Base-by-base conservation (phyloP, 2,888 invertebrate genomes). In the Galeruca laticollis region DNA sequence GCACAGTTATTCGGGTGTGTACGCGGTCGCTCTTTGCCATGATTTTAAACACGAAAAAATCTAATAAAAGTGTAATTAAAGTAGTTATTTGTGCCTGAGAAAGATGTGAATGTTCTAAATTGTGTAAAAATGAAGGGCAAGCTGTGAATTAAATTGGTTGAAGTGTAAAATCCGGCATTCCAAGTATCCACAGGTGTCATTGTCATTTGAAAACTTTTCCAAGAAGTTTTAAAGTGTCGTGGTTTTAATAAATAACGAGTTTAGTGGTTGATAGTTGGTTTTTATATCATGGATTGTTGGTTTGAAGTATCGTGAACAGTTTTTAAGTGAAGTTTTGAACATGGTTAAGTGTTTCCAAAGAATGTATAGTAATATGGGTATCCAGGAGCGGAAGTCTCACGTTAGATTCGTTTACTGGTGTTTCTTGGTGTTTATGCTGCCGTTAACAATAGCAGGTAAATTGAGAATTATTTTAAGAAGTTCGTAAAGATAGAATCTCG, bases 161-260 rank as follows among this genome's bases (percentile, higher is more conserved):
- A 4, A 37, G 63, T 63, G 63, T 63, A 15, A 59, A 54, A 37
- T 66, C 65, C 66, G 66, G 59, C 35, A 13, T 35, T 56, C 33
- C 65, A 68, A 70, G 73, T 75, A 76, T 76, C 78, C 76, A 78
- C 78, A 78, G 78, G 78, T 78, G 78, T 75, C 75, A 71, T 72
- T 62, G 37, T 72, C 40, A 37, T 33, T 47, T 37, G 21, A 54
- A 59, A 71, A 62, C 60, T 72, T 76, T 76, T 71, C 61, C 56
- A 52, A 31, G 43, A 60, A 67, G 63, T 73, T 69, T 68, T 59
- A 60, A 67, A 68, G 69, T 70, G 67, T 18, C 61, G 65, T 69
- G 61, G 49, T 62, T 69, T 43, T 51, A 70, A 68, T 51, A 73
- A 72, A 75, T 76, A 73, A 64, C 70, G 71, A 71, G 69, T 31